Conservation (phyloP, 2,797 vertebrate genomes). For the Huso huso region DNA sequence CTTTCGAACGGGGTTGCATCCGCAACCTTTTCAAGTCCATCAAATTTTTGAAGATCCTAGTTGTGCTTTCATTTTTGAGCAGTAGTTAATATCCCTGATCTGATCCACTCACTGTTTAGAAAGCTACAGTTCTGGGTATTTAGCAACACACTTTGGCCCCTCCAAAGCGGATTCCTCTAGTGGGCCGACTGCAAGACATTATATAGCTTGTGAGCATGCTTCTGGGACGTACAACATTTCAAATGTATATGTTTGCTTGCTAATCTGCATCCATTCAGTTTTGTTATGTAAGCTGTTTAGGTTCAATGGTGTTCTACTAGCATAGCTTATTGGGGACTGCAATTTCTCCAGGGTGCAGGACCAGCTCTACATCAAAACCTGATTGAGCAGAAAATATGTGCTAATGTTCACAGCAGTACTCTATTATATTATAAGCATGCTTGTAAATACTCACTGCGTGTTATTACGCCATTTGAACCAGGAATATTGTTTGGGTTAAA, state of each 20-base stretch:
- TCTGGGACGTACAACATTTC: conserved; percentile 31
- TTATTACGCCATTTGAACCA: conserved; percentile 92
- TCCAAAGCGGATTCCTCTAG: conserved; percentile 34
- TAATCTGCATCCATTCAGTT: conserved; percentile 40
- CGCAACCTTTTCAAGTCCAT: too few species aligned
- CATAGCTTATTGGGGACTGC: conserved; percentile 58
- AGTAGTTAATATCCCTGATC: conserved; percentile 64
- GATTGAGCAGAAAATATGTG: conserved; percentile 96
- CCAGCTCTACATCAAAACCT: conserved; percentile 79
- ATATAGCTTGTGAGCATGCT: conserved; percentile 17
- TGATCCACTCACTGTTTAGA: conserved; percentile 61
- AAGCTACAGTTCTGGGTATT: conserved; percentile 29
- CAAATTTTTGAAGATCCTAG: conserved; percentile 22
- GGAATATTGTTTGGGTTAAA: conserved; percentile 92
- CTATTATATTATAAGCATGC: conserved; percentile 89
- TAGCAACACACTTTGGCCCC: conserved; percentile 18
- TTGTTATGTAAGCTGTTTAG: conserved; percentile 44
- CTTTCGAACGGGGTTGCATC: too few species aligned
- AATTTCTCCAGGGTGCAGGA: conserved; percentile 69
- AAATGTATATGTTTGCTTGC: conserved; percentile 33
- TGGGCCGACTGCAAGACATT: conserved; percentile 42
- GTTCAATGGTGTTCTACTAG: conserved; percentile 59
- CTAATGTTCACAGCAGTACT: conserved; percentile 90
- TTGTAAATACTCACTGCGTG: conserved; percentile 97
- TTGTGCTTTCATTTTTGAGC: conserved; percentile 42